Evolutionary conservation across 1,140 invertebrate genomes (phyloP).

Genomic region (Rhizoglyphus robini): DNA sequence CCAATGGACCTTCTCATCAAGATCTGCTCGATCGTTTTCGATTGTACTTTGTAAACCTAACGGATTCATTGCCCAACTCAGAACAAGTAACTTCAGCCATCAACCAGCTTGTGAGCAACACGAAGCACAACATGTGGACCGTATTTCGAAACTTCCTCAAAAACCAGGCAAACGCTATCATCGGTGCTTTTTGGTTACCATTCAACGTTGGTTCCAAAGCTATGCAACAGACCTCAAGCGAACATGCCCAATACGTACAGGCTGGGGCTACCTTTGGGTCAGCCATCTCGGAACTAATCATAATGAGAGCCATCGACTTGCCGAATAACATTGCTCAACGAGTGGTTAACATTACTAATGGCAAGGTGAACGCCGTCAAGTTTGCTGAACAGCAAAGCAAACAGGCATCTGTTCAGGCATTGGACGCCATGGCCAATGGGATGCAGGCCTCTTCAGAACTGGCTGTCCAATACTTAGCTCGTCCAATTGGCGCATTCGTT

Average conservation of each 20-base stretch:
- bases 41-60: neutral
- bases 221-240: neutral
- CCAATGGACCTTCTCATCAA: neutral
- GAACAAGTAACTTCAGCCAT: neutral
- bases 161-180: slow-evolving; percentile 10
- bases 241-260: neutral
- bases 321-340: neutral
- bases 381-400: neutral
- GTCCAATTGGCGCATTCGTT: slow-evolving; percentile 5
- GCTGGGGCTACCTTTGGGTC: slow-evolving; percentile 2
- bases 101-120: neutral
- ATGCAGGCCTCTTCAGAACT: neutral
- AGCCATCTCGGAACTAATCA: neutral
- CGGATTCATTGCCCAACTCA: neutral
- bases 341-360: neutral
- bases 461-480: neutral
- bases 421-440: neutral
- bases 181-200: neutral
- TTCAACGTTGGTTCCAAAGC: neutral
- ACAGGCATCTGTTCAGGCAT: neutral
- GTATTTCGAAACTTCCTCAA: neutral
- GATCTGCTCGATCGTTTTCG: neutral
- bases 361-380: neutral
- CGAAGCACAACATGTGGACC: neutral
- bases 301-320: neutral